Evolutionary conservation across 2,888 invertebrate genomes (phyloP).

Genomic region (Nomada fabriciana): DNA sequence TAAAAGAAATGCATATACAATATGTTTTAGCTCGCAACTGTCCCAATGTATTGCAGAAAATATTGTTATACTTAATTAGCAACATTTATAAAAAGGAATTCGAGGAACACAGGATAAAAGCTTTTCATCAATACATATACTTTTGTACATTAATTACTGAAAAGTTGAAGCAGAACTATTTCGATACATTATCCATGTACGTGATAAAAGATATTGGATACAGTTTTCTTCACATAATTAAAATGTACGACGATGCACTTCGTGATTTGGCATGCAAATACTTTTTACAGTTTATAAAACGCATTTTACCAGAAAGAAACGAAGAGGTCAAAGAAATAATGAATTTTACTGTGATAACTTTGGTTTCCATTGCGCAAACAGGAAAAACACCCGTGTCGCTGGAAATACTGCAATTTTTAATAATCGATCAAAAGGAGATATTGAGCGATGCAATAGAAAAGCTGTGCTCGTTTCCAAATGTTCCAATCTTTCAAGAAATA

Average conservation of each 20-base stretch:
- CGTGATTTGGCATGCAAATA: conserved; percentile 79
- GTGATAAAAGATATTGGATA: conserved; percentile 86
- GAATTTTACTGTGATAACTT: conserved; percentile 85
- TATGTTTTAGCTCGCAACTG: conserved; percentile 77
- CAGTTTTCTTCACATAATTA: conserved; percentile 86
- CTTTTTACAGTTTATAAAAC: conserved; percentile 84
- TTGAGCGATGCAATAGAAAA: conserved; percentile 85
- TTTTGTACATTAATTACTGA: conserved; percentile 85
- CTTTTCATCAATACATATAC: conserved; percentile 86
- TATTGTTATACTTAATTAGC: conserved; percentile 85
- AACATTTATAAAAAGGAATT: conserved; percentile 85
- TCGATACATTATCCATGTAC: conserved; percentile 85
- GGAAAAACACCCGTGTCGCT: conserved; percentile 74
- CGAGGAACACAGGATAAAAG: conserved; percentile 85
- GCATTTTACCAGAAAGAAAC: conserved; percentile 84
- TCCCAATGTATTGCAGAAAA: conserved; percentile 86
- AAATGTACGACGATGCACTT: conserved; percentile 79
- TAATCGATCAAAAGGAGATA: conserved; percentile 85
- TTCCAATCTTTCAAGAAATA: conserved; percentile 79
- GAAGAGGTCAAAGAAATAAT: conserved; percentile 85
- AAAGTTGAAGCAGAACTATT: conserved; percentile 77
- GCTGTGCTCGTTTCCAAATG: conserved; percentile 86
- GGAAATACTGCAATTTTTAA: conserved; percentile 85
- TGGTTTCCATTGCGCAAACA: conserved; percentile 84
- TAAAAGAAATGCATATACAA: conserved; percentile 82